Conservation (phyloP, 2,113 vertebrate species). For the Octodon degus region DNA sequence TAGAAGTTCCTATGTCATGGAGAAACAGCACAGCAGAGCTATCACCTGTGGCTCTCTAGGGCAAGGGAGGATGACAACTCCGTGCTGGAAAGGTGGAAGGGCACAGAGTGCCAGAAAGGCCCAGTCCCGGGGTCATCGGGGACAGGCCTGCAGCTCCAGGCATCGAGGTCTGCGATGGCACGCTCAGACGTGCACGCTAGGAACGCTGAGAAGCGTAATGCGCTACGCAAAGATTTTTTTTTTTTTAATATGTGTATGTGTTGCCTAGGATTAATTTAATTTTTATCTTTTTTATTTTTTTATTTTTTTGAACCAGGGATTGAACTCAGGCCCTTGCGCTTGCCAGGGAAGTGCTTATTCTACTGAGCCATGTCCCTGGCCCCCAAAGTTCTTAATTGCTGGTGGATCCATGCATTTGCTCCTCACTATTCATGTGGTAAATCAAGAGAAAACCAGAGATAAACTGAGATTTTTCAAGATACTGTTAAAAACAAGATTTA, state of each 20-base stretch:
- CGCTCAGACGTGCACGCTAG: too few species aligned
- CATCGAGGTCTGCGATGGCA: fast-evolving
- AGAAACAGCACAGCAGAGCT: constrained; percentile 45
- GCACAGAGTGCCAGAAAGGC: fast-evolving
- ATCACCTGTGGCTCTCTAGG: not conserved
- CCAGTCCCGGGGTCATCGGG: not conserved
- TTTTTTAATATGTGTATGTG: too few species aligned
- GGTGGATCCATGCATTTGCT: not conserved
- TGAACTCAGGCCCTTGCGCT: too few species aligned
- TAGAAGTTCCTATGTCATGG: not conserved
- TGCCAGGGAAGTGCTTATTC: too few species aligned
- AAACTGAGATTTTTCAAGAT: not conserved
- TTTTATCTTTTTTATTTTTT: too few species aligned
- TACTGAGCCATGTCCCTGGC: too few species aligned
- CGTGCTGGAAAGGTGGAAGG: not conserved
- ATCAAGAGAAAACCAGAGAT: constrained; percentile 26
- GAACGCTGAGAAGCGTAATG: not conserved
- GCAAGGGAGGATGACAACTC: not conserved
- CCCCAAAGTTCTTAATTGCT: not conserved
- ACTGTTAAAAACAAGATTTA: not conserved
- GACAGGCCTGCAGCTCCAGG: not conserved
- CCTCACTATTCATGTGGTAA: not conserved
- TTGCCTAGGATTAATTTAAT: too few species aligned
- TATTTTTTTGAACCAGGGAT: too few species aligned
- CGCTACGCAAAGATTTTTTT: not conserved